These are phyloP conservation scores for Epinotia brunnichana DNA, from an alignment of 2,888 invertebrate genomes.

Conservation along the genomic window DNA sequence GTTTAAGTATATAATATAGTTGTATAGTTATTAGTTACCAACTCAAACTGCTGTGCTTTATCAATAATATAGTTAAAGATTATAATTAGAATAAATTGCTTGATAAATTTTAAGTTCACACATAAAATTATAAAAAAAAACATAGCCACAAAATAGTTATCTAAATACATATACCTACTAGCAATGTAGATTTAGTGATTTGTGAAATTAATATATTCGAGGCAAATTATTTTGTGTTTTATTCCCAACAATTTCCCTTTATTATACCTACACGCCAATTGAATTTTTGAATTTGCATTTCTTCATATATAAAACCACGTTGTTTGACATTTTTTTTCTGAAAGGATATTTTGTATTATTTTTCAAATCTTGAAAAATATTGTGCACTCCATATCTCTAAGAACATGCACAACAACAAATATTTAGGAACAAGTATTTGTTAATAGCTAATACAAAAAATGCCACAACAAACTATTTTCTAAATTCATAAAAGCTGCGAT, in stretches of 20 bases:
- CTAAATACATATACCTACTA: conserved; percentile 18
- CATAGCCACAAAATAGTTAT: conserved; percentile 47
- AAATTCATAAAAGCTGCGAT: too few relatives aligned
- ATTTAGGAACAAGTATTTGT: too few relatives aligned
- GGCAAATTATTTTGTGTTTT: conserved; percentile 28
- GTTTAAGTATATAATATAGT: not conserved
- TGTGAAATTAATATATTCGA: conserved; percentile 36
- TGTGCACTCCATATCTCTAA: too few relatives aligned
- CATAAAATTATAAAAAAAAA: conserved; percentile 31
- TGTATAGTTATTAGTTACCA: conserved; percentile 18
- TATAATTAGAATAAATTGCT: conserved; percentile 43
- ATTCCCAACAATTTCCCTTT: not conserved
- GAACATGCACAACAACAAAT: too few relatives aligned
- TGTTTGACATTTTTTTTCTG: too few relatives aligned
- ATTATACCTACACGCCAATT: too few relatives aligned
- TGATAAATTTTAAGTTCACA: conserved; percentile 11
- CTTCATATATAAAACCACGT: too few relatives aligned
- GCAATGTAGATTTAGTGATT: conserved; percentile 41
- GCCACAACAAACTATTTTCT: too few relatives aligned
- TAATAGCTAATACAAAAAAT: too few relatives aligned
- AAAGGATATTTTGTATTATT: too few relatives aligned
- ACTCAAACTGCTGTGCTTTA: conserved; percentile 72
- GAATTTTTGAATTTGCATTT: too few relatives aligned
- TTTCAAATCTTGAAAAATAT: too few relatives aligned
- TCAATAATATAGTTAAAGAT: conserved; percentile 64